A percentile compares a stretch with the other conserved stretches of the same genome.
Evolutionary conservation across 2,113 vertebrate genomes (phyloP).

Genomic region (Scomber japonicus): DNA sequence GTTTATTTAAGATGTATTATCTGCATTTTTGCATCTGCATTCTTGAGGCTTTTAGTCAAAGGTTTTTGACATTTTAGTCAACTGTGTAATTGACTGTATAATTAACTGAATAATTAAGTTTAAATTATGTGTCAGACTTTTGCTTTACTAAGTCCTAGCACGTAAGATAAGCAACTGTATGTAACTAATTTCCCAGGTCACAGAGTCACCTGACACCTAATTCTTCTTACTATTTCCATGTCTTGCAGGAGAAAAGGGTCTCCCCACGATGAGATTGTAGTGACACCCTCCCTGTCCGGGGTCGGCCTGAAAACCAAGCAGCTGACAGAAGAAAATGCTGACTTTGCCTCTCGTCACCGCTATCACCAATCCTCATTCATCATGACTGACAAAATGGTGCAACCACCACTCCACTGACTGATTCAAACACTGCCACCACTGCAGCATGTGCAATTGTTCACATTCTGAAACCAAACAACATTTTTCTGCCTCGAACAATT

Average conservation of each 20-base stretch:
- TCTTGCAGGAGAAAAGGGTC: slow-evolving; percentile 63
- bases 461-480: slow-evolving; percentile 19
- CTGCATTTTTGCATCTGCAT: no score
- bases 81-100: no score
- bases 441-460: not conserved
- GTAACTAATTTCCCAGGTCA: not conserved
- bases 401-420: slow-evolving; percentile 80
- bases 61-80: no score
- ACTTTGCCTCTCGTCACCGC: slow-evolving; percentile 93
- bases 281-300: slow-evolving; percentile 89
- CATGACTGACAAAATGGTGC: slow-evolving; percentile 83
- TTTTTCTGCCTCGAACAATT: slow-evolving; percentile 29
- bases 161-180: not conserved
- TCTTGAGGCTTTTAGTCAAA: no score
- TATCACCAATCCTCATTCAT: slow-evolving; percentile 92
- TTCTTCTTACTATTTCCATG: not conserved
- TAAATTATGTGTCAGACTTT: not conserved
- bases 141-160: not conserved
- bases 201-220: not conserved
- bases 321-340: slow-evolving; percentile 94
- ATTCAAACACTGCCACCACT: not conserved
- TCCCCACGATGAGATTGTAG: slow-evolving; percentile 88
- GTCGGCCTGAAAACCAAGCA: slow-evolving; percentile 93
- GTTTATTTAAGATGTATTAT: no score
- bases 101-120: no score